Evolutionary conservation across 2,797 vertebrate species (phyloP).

Genomic region (Periophthalmus magnuspinnatus): DNA sequence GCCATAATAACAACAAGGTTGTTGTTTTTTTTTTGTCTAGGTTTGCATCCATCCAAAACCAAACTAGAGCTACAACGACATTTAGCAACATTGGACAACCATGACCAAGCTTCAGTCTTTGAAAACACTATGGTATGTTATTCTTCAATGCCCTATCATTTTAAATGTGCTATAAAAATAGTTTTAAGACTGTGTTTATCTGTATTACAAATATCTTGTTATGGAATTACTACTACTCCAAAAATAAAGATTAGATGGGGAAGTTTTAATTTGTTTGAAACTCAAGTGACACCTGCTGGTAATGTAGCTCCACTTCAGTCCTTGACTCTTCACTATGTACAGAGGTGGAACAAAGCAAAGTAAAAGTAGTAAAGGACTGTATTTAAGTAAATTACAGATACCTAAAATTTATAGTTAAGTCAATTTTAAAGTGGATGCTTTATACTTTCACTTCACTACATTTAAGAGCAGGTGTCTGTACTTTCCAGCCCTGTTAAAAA

Average conservation of each 20-base stretch:
- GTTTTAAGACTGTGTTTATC: neutral
- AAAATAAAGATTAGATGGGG: neutral
- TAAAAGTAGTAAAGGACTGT: too few species aligned
- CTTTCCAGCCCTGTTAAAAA: too few species aligned
- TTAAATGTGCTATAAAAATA: neutral
- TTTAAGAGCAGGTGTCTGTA: too few species aligned
- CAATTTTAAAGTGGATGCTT: too few species aligned
- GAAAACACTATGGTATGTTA: constrained; percentile 87
- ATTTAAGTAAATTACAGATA: too few species aligned
- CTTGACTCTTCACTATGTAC: too few species aligned
- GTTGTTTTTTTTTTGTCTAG: constrained; percentile 60
- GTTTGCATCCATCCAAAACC: constrained; percentile 87
- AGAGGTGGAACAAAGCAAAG: too few species aligned
- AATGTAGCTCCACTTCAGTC: constrained; percentile 40
- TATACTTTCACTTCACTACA: neutral
- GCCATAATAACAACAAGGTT: neutral
- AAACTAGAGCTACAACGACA: constrained; percentile 95
- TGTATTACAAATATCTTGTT: neutral
- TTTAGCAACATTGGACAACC: constrained; percentile 86
- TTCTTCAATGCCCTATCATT: constrained; percentile 1
- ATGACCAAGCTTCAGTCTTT: constrained; percentile 90
- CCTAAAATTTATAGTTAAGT: too few species aligned
- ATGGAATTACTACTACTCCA: neutral
- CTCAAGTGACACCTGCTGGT: constrained; percentile 77
- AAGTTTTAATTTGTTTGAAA: neutral